A percentile compares a stretch with the other conserved stretches of the same genome.
These are phyloP conservation scores for Leptodirus hochenwartii DNA, from an alignment of 2,888 invertebrate genomes.

Conservation along the genomic window DNA sequence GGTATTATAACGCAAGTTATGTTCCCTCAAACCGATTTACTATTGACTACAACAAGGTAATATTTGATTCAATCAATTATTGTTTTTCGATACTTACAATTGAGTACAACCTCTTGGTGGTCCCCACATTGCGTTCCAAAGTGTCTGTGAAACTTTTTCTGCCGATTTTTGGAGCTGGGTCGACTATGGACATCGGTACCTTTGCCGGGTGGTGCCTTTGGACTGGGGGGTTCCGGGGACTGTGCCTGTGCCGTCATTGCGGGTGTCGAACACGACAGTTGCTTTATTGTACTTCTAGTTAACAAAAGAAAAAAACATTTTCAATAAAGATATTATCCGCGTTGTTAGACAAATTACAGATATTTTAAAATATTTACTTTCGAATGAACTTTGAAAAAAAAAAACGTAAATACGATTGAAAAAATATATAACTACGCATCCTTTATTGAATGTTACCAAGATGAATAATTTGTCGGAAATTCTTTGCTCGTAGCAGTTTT, in stretches of 20 bases:
- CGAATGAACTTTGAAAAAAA: too few relatives aligned
- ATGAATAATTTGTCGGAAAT: too few relatives aligned
- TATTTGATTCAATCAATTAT: not conserved
- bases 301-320: not conserved
- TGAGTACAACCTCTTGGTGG: constrained; percentile 68
- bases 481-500: too few relatives aligned
- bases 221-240: constrained; percentile 26
- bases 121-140: constrained; percentile 78
- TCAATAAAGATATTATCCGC: too few relatives aligned
- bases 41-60: too few relatives aligned
- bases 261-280: constrained; percentile 37
- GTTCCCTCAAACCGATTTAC: too few relatives aligned
- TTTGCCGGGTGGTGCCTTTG: constrained; percentile 29
- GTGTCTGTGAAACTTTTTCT: constrained; percentile 79
- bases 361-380: too few relatives aligned
- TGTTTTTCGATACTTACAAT: constrained; percentile 41
- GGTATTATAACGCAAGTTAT: too few relatives aligned
- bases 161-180: constrained; percentile 45
- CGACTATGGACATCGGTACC: constrained; percentile 26
- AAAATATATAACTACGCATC: too few relatives aligned
- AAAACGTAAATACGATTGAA: too few relatives aligned
- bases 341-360: too few relatives aligned
- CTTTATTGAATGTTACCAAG: too few relatives aligned
- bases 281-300: constrained; percentile 38
- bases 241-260: constrained; percentile 28